phyloP scores from a whole-genome alignment of 2,888 invertebrate genomes.

The Spicauda simplicius region DNA sequence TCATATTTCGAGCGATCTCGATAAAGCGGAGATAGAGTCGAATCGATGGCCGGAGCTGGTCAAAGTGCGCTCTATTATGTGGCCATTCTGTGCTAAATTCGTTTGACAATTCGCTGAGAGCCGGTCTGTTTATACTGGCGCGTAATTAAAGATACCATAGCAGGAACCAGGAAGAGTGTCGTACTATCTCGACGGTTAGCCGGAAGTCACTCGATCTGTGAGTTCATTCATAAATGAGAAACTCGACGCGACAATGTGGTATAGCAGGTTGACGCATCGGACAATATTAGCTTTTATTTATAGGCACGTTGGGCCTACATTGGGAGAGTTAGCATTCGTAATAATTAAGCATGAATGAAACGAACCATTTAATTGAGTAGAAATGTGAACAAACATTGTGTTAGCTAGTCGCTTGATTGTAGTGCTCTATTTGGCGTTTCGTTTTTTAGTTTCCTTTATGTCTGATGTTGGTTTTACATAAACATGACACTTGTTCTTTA shows the following conservation, averaged over 20 bases:
- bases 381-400: conserved; percentile 76
- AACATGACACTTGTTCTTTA: background rate
- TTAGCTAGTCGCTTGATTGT: conserved; percentile 57
- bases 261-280: conserved; percentile 65
- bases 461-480: conserved; percentile 1
- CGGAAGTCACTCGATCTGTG: conserved; percentile 83
- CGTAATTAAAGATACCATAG: conserved; percentile 83
- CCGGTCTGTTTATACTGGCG: conserved; percentile 72
- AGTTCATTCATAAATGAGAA: conserved; percentile 83
- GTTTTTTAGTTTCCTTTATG: conserved; percentile 12
- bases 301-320: conserved; percentile 56
- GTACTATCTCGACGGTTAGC: conserved; percentile 85
- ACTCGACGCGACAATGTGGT: conserved; percentile 73
- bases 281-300: conserved; percentile 64
- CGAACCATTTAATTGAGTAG: conserved; percentile 78
- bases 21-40: conserved; percentile 71
- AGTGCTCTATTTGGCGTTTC: conserved; percentile 49
- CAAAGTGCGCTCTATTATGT: conserved; percentile 60
- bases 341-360: conserved; percentile 81
- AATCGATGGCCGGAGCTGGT: conserved; percentile 56
- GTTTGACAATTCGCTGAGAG: conserved; percentile 43
- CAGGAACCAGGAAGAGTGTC: conserved; percentile 85
- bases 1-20: conserved; percentile 81
- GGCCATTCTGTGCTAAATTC: conserved; percentile 53
- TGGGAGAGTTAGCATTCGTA: conserved; percentile 53